phyloP scores from a whole-genome alignment of 2,888 invertebrate species.

The Nipponacmea schrenckii region DNA sequence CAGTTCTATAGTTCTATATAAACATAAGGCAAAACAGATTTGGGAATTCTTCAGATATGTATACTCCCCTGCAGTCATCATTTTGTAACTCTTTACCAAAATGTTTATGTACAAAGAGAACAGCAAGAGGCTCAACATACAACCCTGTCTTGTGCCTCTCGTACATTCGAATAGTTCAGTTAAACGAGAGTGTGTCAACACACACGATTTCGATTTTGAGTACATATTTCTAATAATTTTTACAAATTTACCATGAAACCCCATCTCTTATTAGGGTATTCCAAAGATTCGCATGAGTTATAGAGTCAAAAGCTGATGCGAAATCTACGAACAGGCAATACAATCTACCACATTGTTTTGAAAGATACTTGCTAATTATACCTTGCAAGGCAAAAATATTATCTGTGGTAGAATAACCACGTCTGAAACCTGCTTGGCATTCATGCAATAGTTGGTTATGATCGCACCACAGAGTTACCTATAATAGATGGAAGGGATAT shows the following conservation, averaged over 20 bases:
- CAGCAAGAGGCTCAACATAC: neutral
- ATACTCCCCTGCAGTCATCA: neutral
- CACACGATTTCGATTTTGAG: neutral
- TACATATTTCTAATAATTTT: neutral
- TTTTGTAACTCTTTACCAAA: neutral
- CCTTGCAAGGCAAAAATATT: no score
- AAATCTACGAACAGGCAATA: no score
- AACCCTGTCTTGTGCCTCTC: neutral
- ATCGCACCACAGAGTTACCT: no score
- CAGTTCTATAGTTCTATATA: no score
- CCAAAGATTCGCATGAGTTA: no score
- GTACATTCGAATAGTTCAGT: neutral
- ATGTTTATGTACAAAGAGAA: neutral
- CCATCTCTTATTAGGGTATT: neutral
- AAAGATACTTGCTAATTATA: no score
- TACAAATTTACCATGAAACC: neutral
- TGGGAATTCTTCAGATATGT: neutral
- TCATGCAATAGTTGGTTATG: no score
- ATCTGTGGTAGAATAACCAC: no score
- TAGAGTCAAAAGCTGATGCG: no score
- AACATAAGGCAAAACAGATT: slow-evolving; percentile 12
- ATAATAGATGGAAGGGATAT: no score
- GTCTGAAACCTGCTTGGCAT: no score
- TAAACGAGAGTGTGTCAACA: neutral
- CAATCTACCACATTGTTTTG: no score